Evolutionary conservation across 2,888 invertebrate genomes (phyloP).

Genomic region (Leuctra nigra): DNA sequence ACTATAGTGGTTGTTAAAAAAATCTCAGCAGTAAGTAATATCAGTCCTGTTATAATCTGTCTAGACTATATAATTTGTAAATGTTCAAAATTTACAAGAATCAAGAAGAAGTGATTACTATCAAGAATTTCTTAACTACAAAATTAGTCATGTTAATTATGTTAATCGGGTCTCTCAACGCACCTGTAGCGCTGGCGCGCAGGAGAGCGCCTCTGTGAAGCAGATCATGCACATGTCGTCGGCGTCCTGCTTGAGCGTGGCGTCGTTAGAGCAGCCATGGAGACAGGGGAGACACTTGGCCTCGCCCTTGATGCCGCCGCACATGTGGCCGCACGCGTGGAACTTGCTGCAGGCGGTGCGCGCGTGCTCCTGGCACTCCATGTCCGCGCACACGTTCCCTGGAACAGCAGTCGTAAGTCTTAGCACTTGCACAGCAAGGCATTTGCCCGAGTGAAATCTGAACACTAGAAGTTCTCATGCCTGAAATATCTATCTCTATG

Average conservation of each 20-base stretch:
- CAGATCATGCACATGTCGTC: conserved; percentile 99
- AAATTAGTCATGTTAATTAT: neutral
- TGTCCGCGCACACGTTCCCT: conserved; percentile 91
- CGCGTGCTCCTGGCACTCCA: conserved; percentile 85
- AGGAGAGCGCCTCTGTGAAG: conserved; percentile 93
- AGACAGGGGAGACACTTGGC: conserved; percentile 80
- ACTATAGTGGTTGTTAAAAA: too few relatives aligned
- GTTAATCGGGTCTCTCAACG: neutral
- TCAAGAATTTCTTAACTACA: neutral
- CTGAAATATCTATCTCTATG: too few relatives aligned
- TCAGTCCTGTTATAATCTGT: too few relatives aligned
- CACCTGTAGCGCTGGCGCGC: conserved; percentile 89
- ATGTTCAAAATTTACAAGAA: too few relatives aligned
- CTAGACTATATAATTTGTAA: too few relatives aligned
- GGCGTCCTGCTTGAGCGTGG: conserved; percentile 78
- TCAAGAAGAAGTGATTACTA: too few relatives aligned
- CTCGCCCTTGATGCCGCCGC: conserved; percentile 89
- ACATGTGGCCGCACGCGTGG: conserved; percentile 82
- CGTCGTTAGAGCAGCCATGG: conserved; percentile 62
- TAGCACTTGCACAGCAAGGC: too few relatives aligned
- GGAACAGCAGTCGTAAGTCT: too few relatives aligned
- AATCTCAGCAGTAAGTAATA: too few relatives aligned
- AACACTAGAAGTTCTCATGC: too few relatives aligned
- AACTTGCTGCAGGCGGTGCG: conserved; percentile 76
- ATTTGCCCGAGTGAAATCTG: too few relatives aligned